phyloP scores from a whole-genome alignment of 2,797 vertebrate genomes.

The Gobio occitaniae region DNA sequence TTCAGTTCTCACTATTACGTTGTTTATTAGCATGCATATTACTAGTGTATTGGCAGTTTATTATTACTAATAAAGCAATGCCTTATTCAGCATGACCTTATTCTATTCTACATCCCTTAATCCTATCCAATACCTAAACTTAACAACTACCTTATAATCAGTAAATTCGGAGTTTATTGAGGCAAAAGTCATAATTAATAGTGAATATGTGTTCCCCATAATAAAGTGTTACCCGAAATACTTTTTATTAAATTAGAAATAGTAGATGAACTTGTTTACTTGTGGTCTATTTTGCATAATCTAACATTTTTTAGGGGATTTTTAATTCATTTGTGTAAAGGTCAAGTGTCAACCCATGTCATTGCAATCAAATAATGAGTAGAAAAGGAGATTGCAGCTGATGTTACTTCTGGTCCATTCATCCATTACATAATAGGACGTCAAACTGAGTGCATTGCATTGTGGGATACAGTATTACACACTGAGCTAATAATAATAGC shows the following conservation, averaged over 20 bases:
- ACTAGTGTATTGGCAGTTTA: too few species aligned
- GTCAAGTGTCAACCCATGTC: neutral
- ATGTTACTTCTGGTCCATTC: neutral
- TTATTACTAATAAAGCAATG: too few species aligned
- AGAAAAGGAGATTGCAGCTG: neutral
- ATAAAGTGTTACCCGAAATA: too few species aligned
- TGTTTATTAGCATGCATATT: too few species aligned
- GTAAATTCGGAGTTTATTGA: too few species aligned
- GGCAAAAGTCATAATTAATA: too few species aligned
- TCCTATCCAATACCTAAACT: too few species aligned
- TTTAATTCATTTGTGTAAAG: neutral
- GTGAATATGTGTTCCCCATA: too few species aligned
- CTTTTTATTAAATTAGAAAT: neutral
- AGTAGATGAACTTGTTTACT: neutral
- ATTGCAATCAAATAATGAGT: neutral
- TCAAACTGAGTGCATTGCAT: conserved; percentile 8
- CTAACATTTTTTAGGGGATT: neutral
- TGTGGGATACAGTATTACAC: neutral
- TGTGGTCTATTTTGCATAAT: neutral
- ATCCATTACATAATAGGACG: neutral
- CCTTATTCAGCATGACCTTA: too few species aligned
- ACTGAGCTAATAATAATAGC: neutral
- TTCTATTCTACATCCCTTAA: too few species aligned
- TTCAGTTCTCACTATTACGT: too few species aligned
- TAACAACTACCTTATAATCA: too few species aligned